Evolutionary conservation across 2,113 vertebrate genomes (phyloP), one percentile per base, ranked within the genome.

Genomic region (Macroglossus sobrinus): DNA sequence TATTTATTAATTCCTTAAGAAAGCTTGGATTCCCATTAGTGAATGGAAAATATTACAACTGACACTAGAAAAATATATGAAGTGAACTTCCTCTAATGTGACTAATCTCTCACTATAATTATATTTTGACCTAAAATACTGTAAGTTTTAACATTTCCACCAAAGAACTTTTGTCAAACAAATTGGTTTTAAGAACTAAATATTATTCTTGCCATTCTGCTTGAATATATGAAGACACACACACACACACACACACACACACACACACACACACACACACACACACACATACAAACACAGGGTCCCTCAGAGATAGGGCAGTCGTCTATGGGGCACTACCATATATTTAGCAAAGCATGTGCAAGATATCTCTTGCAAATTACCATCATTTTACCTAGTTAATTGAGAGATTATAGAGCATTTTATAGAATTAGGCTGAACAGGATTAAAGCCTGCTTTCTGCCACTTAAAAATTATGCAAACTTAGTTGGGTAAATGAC

Each of bases 131-230:
- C 85, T 89, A 89, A 84, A 95, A 92, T 86, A 15, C 43, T 68
- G 59, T 91, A 57, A 79, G 26, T 94, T 96, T 96, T 96, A 89
- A 98, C 94, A 94, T 91, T 84, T 96, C 97, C 43, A 97, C 87
- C 96, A 95, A 79, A 84, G 72, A 98, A 93, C 15, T 97, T 97
- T 98, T 96, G n/a, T 97, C 87, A 98, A 84, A 95, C 93, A 97
- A 97, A 95, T 69, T 92, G n/a, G 53, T 88, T 94, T 94, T 30
- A 89, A 69, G 35, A 93, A 61, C 59, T 97, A 81, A 84, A 79
- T 89, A 75, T 33, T 93, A 75, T 68, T 97, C 24, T 89, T 26
- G 3, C 14, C 69, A 40, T 71, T 61, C 38, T 93, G 45, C 38
- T 1, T 50, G 84, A 92, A 75, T 87, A 59, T 38, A 47, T 57